These are phyloP conservation scores for Orthonevra nobilis DNA, from an alignment of 2,888 invertebrate species.

Conservation along the genomic window DNA sequence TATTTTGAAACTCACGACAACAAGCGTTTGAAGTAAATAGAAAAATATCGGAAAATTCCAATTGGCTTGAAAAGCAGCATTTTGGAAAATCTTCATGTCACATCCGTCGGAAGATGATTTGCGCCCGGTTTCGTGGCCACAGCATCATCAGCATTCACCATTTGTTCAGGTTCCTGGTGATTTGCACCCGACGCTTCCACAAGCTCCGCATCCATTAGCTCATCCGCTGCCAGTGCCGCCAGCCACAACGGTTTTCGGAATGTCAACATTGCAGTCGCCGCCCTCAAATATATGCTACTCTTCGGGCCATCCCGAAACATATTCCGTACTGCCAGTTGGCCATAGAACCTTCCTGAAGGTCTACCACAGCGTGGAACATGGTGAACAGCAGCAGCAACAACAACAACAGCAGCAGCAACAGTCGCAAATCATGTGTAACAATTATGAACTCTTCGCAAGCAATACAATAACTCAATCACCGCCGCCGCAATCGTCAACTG, in stretches of 20 bases:
- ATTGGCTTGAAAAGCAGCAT: slow-evolving; percentile 15
- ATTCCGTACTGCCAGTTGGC: slow-evolving; percentile 78
- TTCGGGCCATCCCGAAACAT: slow-evolving; percentile 76
- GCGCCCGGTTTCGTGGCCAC: slow-evolving; percentile 53
- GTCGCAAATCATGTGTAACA: slow-evolving; percentile 74
- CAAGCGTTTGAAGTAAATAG: slow-evolving; percentile 5
- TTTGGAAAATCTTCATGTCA: slow-evolving; percentile 41
- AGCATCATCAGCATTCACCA: slow-evolving; percentile 35
- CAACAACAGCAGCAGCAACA: too few species aligned
- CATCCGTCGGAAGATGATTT: slow-evolving; percentile 49
- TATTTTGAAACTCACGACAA: not conserved
- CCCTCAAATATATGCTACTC: slow-evolving; percentile 57
- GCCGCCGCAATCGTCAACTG: slow-evolving; percentile 61
- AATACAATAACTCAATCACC: slow-evolving; percentile 76
- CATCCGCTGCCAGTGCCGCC: slow-evolving; percentile 14
- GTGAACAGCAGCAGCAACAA: too few species aligned
- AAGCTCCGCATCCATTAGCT: slow-evolving; percentile 17
- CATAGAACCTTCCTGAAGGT: slow-evolving; percentile 79
- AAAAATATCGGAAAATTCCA: slow-evolving; percentile 25
- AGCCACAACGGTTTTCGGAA: slow-evolving; percentile 26
- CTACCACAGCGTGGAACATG: slow-evolving; percentile 77
- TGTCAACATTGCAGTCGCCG: slow-evolving; percentile 28
- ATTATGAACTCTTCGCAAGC: slow-evolving; percentile 79
- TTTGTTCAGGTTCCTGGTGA: slow-evolving; percentile 49
- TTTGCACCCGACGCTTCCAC: slow-evolving; percentile 26